Evolutionary conservation across 1,140 invertebrate species (phyloP), one percentile per base, ranked within the genome.

Genomic region (Cotesia chilonis): DNA sequence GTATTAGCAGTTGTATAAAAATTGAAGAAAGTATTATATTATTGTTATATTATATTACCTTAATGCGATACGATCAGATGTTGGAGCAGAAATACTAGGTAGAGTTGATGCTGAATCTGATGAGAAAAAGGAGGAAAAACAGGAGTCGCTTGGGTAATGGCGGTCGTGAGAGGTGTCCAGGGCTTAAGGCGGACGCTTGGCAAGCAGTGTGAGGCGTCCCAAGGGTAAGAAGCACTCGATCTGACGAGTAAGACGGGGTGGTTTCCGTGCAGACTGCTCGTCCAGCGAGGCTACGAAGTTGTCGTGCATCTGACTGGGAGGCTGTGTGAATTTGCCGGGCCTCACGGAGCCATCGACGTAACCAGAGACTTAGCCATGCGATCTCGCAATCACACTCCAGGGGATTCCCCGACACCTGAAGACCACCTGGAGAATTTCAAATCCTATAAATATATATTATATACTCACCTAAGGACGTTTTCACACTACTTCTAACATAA

Each of bases 351-450:
- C 95, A 96, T 38, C 95, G 89, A 14, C 95, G 88, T 61, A 96
- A 86, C 95, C 95, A 97, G 60, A 94, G 90, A 1, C 94, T 94
- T 36, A 96, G 88, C 95, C 95, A 96, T 4, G 95, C 93, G 51
- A 96, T 87, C 64, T 94, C 93, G 81, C 95, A 97, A 75, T 95
- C 94, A 78, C 95, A 97, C 14, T 91, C 90, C 80, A 95, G 89
- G 0, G 94, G 94, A 85, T 96, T 96, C 54, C 93, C 92, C 5
- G 93, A 91, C 72, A 96, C 89, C 37, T 93, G 90, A 59, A 97
- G 85, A 10, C 95, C 95, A 79, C 95, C 95, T 94, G 88, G 72
- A 82, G 60, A 72, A 63, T 68, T 64, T 38, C 47, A 54, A 69
- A 37, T n/a, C 14, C 52, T 37, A 66, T 10, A 10, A 71, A 72